Conservation (phyloP, 1,140 invertebrate genomes). For the Cyrtorhinus lividipennis region DNA sequence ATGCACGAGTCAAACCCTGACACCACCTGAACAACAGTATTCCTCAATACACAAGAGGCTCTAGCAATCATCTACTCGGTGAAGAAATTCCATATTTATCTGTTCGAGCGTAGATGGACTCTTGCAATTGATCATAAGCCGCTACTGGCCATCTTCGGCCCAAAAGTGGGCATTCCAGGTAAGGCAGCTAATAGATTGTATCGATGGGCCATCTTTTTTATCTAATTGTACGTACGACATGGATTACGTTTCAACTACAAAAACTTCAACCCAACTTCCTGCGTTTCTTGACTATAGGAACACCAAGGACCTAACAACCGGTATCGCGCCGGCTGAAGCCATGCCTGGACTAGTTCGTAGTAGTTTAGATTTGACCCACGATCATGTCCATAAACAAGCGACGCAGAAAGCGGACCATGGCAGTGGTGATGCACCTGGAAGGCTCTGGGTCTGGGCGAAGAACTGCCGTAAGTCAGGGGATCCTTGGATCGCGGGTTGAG, state of each 20-base stretch:
- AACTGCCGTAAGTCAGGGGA: background rate
- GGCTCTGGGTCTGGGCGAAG: background rate
- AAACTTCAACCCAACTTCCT: background rate
- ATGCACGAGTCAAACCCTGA: background rate
- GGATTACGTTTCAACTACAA: background rate
- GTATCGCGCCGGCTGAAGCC: constrained; percentile 9
- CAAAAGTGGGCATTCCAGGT: constrained; percentile 26
- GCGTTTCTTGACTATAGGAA: background rate
- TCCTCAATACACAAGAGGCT: constrained; percentile 32
- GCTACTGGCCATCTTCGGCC: constrained; percentile 31
- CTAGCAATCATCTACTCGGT: constrained; percentile 25
- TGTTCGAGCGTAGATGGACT: constrained; percentile 30
- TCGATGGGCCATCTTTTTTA: constrained; percentile 28
- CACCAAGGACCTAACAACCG: background rate
- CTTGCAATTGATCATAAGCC: constrained; percentile 35
- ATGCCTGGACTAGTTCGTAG: background rate
- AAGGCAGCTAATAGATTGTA: constrained; percentile 27
- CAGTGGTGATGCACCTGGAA: background rate
- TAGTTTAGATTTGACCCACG: background rate
- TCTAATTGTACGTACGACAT: constrained; percentile 26
- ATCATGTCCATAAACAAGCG: background rate
- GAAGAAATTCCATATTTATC: constrained; percentile 26
- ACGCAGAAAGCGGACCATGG: background rate
- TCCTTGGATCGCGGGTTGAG: background rate
- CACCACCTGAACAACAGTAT: background rate